Percentiles rank a stretch among this genome's conserved stretches.
Conservation (phyloP, 2,888 invertebrate genomes). For the Drosophila acutilabella region DNA sequence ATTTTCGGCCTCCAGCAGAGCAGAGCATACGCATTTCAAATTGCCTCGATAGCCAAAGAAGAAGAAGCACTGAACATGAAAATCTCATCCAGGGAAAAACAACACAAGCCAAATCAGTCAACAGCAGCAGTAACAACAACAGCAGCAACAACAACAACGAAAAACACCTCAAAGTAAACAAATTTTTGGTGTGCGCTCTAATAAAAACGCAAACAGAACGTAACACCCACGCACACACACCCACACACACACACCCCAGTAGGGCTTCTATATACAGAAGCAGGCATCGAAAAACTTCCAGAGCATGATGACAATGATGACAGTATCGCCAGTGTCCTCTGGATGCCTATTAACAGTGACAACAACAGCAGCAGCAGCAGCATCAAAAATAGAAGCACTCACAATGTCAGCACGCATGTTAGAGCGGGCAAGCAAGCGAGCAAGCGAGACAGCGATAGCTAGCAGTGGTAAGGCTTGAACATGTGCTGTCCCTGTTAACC, state of each 20-base stretch:
- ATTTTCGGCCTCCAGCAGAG: constrained; percentile 11
- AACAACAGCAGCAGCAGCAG: constrained; percentile 17
- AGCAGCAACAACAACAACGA: constrained; percentile 21
- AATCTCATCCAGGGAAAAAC: constrained; percentile 9
- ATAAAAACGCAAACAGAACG: constrained; percentile 47
- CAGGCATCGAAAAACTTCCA: not conserved
- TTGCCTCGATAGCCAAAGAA: constrained; percentile 23
- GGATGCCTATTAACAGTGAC: constrained; percentile 38
- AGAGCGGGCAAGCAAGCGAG: not conserved
- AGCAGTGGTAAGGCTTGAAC: constrained; percentile 18
- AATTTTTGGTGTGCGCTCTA: constrained; percentile 43
- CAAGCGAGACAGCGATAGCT: not conserved
- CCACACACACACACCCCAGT: not conserved
- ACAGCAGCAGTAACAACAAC: constrained; percentile 23
- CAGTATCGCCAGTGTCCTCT: constrained; percentile 21
- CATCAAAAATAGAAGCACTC: not conserved
- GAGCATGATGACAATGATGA: constrained; percentile 14
- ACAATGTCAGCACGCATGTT: constrained; percentile 11
- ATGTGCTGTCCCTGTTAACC: constrained; percentile 5
- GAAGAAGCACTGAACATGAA: constrained; percentile 2
- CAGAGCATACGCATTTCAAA: constrained; percentile 37
- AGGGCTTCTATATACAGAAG: not conserved
- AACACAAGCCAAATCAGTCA: constrained; percentile 30
- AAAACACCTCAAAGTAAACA: constrained; percentile 57
- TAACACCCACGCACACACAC: not conserved